These are phyloP conservation scores for Tichodroma muraria DNA, from an alignment of 2,113 vertebrate species.

Conservation along the genomic window DNA sequence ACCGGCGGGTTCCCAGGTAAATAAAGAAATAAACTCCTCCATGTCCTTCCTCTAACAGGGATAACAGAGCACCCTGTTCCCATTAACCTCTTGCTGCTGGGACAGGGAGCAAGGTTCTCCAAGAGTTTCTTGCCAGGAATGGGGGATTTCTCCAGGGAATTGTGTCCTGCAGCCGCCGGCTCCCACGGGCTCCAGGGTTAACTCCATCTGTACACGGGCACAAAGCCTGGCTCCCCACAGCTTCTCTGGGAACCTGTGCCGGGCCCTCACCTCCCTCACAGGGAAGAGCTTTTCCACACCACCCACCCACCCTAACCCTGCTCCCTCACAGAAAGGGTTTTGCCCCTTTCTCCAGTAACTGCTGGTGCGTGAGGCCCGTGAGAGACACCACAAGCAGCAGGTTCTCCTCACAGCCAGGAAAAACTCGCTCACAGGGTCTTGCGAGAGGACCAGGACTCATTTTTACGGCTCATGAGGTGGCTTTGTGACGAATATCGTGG, in stretches of 20 bases:
- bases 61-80: background rate
- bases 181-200: background rate
- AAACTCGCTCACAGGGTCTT: background rate
- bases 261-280: background rate
- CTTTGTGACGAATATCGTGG: background rate
- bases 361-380: background rate
- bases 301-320: background rate
- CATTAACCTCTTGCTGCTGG: background rate
- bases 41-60: background rate
- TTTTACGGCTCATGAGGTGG: background rate
- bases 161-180: background rate
- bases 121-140: background rate
- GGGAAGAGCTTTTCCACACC: background rate
- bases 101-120: background rate
- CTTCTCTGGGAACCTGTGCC: background rate
- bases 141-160: background rate
- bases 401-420: background rate
- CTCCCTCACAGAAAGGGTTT: background rate
- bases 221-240: background rate
- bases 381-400: background rate
- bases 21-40: background rate
- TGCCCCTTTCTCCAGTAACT: background rate
- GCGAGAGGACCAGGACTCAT: background rate
- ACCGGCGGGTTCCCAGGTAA: background rate
- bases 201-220: fast-evolving